These are phyloP conservation scores for Hylaea fasciaria DNA, from an alignment of 2,888 invertebrate genomes.

Conservation along the genomic window DNA sequence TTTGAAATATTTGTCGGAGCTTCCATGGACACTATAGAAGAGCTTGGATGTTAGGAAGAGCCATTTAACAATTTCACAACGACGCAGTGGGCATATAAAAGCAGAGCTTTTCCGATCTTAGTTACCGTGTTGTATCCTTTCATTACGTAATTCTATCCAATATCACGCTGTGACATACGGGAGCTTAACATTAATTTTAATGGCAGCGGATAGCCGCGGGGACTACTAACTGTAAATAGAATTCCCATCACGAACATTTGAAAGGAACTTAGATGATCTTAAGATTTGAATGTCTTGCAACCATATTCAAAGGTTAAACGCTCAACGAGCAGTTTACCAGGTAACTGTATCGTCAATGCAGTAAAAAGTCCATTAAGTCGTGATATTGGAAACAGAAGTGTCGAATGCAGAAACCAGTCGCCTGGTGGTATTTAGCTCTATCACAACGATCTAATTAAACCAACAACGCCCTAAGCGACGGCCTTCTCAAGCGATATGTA, in stretches of 20 bases:
- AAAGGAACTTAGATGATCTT: constrained; percentile 26
- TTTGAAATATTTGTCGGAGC: constrained; percentile 23
- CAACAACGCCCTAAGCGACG: constrained; percentile 62
- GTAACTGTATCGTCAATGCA: constrained; percentile 26
- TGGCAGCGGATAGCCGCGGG: not conserved
- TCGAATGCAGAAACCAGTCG: constrained; percentile 53
- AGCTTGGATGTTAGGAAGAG: not conserved
- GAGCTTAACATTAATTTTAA: not conserved
- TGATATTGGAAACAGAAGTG: constrained; percentile 51
- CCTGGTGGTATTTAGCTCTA: constrained; percentile 72
- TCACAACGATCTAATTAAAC: constrained; percentile 51
- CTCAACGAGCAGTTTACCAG: constrained; percentile 2
- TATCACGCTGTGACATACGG: not conserved
- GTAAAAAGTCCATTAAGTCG: constrained; percentile 55
- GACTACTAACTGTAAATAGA: constrained; percentile 9
- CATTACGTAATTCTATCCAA: not conserved
- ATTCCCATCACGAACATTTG: constrained; percentile 24
- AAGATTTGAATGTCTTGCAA: constrained; percentile 19
- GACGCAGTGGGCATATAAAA: too few species aligned
- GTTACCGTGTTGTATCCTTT: not conserved
- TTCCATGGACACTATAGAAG: not conserved
- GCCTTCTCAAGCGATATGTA: constrained; percentile 58
- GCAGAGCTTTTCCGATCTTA: too few species aligned
- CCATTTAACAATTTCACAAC: too few species aligned
- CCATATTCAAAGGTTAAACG: constrained; percentile 22